Evolutionary conservation across 2,113 vertebrate genomes (phyloP), one percentile per base, ranked within the genome.

Genomic region (Menura novaehollandiae): DNA sequence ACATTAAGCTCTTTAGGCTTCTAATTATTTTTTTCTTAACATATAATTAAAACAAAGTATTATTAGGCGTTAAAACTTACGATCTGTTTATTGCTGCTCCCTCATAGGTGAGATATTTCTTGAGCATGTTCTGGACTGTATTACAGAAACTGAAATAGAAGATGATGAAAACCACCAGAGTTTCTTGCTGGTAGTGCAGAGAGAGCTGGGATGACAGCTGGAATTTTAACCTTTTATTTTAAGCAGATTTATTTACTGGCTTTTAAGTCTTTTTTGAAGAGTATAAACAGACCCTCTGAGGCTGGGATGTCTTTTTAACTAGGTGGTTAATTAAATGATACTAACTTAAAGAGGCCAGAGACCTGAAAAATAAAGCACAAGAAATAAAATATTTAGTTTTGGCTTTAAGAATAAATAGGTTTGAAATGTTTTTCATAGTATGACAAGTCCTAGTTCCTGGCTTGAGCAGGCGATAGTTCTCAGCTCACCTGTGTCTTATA

Each of bases 51-150:
- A 85, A 13, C 11, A 13, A 85, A 72, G 52, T 51, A 32, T 83
- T 76, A 49, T 56, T 55, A 80, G 56, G 23, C 32, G 27, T 92
- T 95, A 76, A 85, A 91, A 49, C 88, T 78, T 90, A 77, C 0
- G 2, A 26, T 76, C 56, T 93, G 80, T 93, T 96, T 96, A 89
- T 83, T 85, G 71, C 80, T 67, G 43, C 35, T 87, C 13, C 28
- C 27, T 86, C 60, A 30, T 85, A 97, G 72, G 90, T 94, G 71
- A 85, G 81, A n/a, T 73, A 16, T 53, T 95, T 91, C 67, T 93
- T 66, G 68, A 88, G 80, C 10, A 1, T 60, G 22, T 82, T 89
- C 74, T 94, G 74, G 73, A 55, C 46, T 79, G 9, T 93, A 20
- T 94, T 89, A 81, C 14, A 52, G 81, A 83, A 85, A 58, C 53